A percentile compares a stretch with the other conserved stretches of the same genome.
Conservation (phyloP, 2,113 vertebrate species). For the Fregetta grallaria region DNA sequence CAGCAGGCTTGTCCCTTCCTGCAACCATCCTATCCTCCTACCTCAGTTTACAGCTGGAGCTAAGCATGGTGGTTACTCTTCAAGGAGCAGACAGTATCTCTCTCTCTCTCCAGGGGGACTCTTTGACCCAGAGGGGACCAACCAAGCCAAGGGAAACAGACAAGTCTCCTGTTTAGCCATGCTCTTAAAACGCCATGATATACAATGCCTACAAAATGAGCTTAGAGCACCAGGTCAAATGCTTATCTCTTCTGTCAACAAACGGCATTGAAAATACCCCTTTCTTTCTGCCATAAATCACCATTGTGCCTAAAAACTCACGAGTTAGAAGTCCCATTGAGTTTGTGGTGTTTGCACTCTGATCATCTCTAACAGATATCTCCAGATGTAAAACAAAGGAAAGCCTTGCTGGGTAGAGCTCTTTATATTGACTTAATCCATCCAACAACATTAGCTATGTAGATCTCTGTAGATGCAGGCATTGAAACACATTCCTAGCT, state of each 20-base stretch:
- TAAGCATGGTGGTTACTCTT: neutral
- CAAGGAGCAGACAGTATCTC: neutral
- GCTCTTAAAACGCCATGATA: neutral
- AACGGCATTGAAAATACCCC: neutral
- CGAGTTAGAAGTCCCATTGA: neutral
- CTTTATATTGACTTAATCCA: neutral
- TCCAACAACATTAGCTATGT: neutral
- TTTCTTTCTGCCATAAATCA: neutral
- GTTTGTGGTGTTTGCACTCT: neutral
- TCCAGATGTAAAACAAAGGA: slow-evolving; percentile 1
- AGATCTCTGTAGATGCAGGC: neutral
- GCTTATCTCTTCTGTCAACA: neutral
- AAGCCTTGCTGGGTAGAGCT: neutral
- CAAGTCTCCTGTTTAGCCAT: neutral
- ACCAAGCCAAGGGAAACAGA: neutral
- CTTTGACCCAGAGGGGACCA: neutral
- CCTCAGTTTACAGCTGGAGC: neutral
- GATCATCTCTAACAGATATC: neutral
- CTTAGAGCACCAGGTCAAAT: neutral
- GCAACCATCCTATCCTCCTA: neutral
- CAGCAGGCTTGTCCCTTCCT: neutral
- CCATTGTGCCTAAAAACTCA: neutral
- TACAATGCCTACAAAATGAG: neutral
- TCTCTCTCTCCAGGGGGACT: neutral
- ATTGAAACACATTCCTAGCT: neutral